A percentile compares a stretch with the other conserved stretches of the same genome.
These are phyloP conservation scores for Sturmia bella DNA, from an alignment of 2,888 invertebrate genomes.

Conservation along the genomic window DNA sequence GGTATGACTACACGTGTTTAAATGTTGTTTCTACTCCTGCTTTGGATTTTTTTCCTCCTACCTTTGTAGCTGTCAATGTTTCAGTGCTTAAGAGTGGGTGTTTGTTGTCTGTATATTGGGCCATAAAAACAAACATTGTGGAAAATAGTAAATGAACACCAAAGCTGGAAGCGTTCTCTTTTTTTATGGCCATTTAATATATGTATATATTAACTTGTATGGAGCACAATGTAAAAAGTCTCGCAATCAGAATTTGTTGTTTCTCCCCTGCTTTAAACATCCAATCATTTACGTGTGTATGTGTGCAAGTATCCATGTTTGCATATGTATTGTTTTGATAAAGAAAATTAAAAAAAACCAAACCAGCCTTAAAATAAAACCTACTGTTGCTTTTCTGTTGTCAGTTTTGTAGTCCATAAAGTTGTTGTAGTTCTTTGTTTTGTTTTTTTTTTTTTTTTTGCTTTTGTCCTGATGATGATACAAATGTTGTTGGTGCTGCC, in stretches of 20 bases:
- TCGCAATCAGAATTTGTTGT: conserved; percentile 1
- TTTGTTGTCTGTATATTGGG: conserved; percentile 37
- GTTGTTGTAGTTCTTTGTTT: conserved; percentile 1
- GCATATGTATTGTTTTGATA: too few species aligned
- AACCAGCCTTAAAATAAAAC: conserved; percentile 5
- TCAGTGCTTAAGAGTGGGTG: conserved; percentile 13
- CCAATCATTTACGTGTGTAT: background rate
- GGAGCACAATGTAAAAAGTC: conserved; percentile 18
- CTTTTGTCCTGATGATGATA: conserved; percentile 22
- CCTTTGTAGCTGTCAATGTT: conserved; percentile 30
- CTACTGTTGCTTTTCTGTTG: conserved; percentile 52
- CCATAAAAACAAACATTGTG: conserved; percentile 66
- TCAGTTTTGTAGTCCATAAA: conserved; percentile 40
- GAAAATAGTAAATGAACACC: conserved; percentile 65
- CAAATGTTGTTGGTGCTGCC: background rate
- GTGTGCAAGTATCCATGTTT: background rate
- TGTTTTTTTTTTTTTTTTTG: too few species aligned
- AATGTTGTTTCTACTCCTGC: conserved; percentile 42
- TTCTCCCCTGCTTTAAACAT: conserved; percentile 27
- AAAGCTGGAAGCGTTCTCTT: conserved; percentile 29
- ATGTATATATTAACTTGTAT: background rate
- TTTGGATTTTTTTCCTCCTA: conserved; percentile 3
- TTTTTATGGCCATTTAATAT: conserved; percentile 45
- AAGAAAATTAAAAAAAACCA: conserved; percentile 5
- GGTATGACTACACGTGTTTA: conserved; percentile 65